Percentiles rank a stretch among this genome's conserved stretches.
Conservation (phyloP, 2,888 invertebrate species). For the Steromphala cineraria region DNA sequence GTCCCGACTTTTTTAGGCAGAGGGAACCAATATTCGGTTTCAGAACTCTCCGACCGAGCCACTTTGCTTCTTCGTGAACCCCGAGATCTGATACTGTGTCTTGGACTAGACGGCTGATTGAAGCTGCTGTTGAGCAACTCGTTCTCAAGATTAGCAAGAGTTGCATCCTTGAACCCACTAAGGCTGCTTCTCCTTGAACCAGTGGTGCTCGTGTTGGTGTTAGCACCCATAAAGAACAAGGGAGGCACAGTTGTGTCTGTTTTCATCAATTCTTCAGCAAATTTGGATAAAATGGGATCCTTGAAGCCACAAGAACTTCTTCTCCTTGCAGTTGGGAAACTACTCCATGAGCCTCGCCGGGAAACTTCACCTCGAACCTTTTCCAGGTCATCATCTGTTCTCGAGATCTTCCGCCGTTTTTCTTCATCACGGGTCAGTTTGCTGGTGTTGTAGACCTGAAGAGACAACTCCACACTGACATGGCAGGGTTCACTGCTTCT, state of each 20-base stretch:
- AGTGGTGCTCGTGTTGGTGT: slow-evolving; percentile 52
- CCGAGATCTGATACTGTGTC: slow-evolving; percentile 25
- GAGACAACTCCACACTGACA: slow-evolving; percentile 44
- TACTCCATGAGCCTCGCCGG: slow-evolving; percentile 48
- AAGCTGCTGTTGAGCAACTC: slow-evolving; percentile 56
- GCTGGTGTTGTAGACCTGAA: slow-evolving; percentile 41
- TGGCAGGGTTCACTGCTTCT: slow-evolving; percentile 68
- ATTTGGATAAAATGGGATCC: slow-evolving; percentile 66
- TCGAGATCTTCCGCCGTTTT: slow-evolving; percentile 43
- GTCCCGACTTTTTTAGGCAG: slow-evolving; percentile 40
- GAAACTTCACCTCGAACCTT: slow-evolving; percentile 48
- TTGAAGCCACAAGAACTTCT: slow-evolving; percentile 62
- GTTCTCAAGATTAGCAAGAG: slow-evolving; percentile 64
- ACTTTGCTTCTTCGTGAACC: slow-evolving; percentile 18
- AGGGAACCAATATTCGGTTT: slow-evolving; percentile 46
- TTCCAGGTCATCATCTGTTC: slow-evolving; percentile 61
- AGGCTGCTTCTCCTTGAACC: slow-evolving; percentile 62
- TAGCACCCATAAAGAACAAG: slow-evolving; percentile 50
- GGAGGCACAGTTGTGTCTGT: slow-evolving; percentile 62
- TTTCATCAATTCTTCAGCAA: slow-evolving; percentile 70
- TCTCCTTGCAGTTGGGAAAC: slow-evolving; percentile 41
- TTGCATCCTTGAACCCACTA: slow-evolving; percentile 59
- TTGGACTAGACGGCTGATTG: slow-evolving; percentile 29
- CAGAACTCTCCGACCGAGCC: slow-evolving; percentile 35
- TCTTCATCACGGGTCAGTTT: slow-evolving; percentile 40